These are phyloP conservation scores for Nemotelus nigrinus DNA, from an alignment of 2,888 invertebrate genomes.

Conservation along the genomic window DNA sequence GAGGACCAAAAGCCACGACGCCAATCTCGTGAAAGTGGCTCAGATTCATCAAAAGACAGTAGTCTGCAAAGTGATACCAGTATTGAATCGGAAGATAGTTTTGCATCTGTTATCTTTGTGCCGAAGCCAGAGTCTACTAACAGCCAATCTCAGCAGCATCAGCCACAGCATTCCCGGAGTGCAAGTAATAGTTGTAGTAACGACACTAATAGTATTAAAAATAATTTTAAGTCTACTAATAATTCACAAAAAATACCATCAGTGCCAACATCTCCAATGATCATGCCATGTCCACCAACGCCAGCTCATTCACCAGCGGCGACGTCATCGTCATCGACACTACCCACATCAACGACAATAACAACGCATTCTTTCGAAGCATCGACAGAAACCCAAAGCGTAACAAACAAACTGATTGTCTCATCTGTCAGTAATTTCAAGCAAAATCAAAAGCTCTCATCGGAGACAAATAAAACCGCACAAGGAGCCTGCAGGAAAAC, in stretches of 20 bases:
- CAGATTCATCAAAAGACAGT: constrained; percentile 87
- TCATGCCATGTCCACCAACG: constrained; percentile 65
- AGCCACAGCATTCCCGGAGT: constrained; percentile 37
- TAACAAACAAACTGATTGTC: neutral
- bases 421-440: neutral
- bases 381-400: constrained; percentile 52
- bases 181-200: constrained; percentile 49
- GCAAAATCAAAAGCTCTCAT: neutral
- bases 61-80: constrained; percentile 93
- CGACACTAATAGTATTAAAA: constrained; percentile 46
- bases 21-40: constrained; percentile 86
- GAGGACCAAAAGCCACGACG: constrained; percentile 72
- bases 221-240: constrained; percentile 49
- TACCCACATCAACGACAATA: constrained; percentile 53
- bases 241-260: constrained; percentile 68
- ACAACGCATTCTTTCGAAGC: constrained; percentile 43
- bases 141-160: constrained; percentile 53
- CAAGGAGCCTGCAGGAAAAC: constrained; percentile 18
- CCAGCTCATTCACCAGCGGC: constrained; percentile 65
- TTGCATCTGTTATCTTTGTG: constrained; percentile 91
- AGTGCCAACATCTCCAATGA: constrained; percentile 78
- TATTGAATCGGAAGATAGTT: constrained; percentile 93
- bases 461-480: neutral
- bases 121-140: constrained; percentile 76
- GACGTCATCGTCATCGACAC: constrained; percentile 59